Percentiles rank a stretch among this genome's conserved stretches.
phyloP scores from a whole-genome alignment of 2,797 vertebrate species.

The Parauchenoglanis punctatus region DNA sequence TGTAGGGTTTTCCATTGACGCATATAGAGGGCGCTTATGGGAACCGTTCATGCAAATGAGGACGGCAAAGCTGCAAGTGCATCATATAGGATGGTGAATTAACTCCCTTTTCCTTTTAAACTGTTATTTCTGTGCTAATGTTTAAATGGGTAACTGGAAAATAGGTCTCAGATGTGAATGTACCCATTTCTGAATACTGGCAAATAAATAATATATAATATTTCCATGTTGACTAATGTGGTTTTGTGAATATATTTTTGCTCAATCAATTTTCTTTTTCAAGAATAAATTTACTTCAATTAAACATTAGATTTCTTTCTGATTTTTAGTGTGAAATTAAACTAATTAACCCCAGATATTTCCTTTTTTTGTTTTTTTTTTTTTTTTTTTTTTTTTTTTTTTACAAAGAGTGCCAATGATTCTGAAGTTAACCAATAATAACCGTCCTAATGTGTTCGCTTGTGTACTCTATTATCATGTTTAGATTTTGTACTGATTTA shows the following conservation, averaged over 20 bases:
- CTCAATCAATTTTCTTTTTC: neutral
- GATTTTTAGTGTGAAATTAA: neutral
- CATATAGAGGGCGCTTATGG: conserved; percentile 21
- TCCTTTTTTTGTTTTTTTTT: neutral
- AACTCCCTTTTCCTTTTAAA: neutral
- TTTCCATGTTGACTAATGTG: neutral
- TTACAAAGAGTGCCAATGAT: neutral
- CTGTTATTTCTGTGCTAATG: neutral
- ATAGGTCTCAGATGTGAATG: neutral
- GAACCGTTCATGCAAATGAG: conserved; percentile 11
- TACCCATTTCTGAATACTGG: neutral
- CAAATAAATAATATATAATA: neutral
- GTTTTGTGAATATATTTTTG: neutral
- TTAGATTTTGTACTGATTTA: neutral
- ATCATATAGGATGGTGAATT: neutral
- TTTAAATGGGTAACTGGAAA: neutral
- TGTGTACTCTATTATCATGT: neutral
- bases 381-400: neutral
- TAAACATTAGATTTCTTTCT: neutral
- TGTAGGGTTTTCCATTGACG: neutral
- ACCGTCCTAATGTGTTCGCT: neutral
- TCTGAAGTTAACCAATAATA: neutral
- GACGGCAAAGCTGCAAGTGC: neutral
- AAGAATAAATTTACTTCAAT: neutral
- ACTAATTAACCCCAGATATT: neutral